phyloP scores from a whole-genome alignment of 2,888 invertebrate genomes.

The Cephus nigrinus region DNA sequence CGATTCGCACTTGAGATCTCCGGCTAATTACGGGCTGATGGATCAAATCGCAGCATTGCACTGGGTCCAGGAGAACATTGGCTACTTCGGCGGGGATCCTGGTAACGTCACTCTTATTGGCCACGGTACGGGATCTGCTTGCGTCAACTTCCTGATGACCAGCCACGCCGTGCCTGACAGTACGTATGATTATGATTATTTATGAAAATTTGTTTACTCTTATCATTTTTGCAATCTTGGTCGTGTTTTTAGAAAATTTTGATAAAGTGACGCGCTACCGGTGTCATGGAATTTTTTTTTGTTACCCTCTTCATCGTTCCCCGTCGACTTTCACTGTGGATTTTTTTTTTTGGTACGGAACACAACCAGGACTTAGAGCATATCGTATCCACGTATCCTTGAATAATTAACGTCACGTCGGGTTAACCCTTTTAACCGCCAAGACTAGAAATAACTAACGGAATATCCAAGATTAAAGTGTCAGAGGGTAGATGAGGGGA shows the following conservation, averaged over 20 bases:
- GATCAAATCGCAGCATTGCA: conserved; percentile 96
- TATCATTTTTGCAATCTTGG: neutral
- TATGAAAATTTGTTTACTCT: neutral
- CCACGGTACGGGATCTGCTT: conserved; percentile 95
- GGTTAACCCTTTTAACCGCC: conserved; percentile 33
- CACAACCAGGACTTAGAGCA: neutral
- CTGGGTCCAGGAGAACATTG: conserved; percentile 96
- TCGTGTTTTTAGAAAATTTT: neutral
- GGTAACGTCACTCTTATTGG: conserved; percentile 94
- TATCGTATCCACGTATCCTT: conserved; percentile 5
- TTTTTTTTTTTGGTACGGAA: neutral
- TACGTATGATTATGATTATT: conserved; percentile 63
- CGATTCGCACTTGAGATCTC: conserved; percentile 85
- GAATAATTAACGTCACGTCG: conserved; percentile 35
- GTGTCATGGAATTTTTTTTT: neutral
- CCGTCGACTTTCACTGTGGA: no score
- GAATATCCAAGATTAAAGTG: conserved; percentile 22
- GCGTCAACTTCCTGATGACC: conserved; percentile 94
- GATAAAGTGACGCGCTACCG: no score
- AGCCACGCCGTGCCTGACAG: conserved; percentile 94
- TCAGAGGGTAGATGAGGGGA: conserved; percentile 6
- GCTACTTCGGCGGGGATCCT: conserved; percentile 93
- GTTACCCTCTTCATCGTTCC: neutral
- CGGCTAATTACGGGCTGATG: conserved; percentile 97
- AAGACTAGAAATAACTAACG: conserved; percentile 30